These are phyloP conservation scores for Zosterops lateralis DNA, from an alignment of 2,113 vertebrate species.

Conservation along the genomic window DNA sequence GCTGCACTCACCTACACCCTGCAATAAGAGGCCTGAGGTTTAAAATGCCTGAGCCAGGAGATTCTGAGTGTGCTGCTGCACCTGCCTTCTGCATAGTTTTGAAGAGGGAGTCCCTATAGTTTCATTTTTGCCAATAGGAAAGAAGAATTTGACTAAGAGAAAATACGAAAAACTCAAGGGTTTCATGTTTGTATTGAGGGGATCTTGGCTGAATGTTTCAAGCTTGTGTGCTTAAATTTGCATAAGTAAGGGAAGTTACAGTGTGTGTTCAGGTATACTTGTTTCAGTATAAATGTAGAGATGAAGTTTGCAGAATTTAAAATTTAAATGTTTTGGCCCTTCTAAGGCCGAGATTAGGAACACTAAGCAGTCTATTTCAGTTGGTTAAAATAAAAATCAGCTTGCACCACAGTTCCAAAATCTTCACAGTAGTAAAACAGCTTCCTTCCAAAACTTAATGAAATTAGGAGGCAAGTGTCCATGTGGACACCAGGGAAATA, in stretches of 20 bases:
- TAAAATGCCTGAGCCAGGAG: neutral
- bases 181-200: neutral
- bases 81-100: neutral
- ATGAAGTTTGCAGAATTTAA: neutral
- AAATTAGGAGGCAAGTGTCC: neutral
- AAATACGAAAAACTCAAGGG: neutral
- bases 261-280: neutral
- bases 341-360: neutral
- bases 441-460: neutral
- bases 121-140: neutral
- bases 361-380: neutral
- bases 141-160: neutral
- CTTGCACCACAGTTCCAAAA: neutral
- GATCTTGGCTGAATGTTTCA: neutral
- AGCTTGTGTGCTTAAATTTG: neutral
- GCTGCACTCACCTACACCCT: neutral
- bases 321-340: neutral
- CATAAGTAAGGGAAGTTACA: neutral
- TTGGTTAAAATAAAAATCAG: neutral
- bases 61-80: neutral
- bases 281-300: neutral
- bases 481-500: neutral
- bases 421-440: neutral
- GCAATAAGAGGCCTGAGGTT: neutral
- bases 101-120: neutral